These are phyloP conservation scores for Enteromius fasciolatus DNA, from an alignment of 2,797 vertebrate species.

Conservation along the genomic window DNA sequence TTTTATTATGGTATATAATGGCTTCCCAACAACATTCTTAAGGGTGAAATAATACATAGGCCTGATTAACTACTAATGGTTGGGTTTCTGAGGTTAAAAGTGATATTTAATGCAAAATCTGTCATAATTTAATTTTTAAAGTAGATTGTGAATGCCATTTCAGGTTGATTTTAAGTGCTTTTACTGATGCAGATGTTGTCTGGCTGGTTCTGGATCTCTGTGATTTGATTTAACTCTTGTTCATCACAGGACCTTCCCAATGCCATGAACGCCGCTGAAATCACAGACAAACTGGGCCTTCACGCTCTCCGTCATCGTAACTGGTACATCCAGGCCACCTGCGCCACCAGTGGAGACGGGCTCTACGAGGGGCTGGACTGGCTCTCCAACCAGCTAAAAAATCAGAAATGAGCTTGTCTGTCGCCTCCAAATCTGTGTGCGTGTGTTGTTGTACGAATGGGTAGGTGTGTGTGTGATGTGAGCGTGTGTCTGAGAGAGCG, in stretches of 20 bases:
- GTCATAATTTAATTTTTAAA: not conserved
- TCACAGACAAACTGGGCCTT: conserved; percentile 86
- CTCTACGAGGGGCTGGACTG: conserved; percentile 86
- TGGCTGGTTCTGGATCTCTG: not conserved
- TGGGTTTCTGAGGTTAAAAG: not conserved
- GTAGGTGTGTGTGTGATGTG: conserved; percentile 47
- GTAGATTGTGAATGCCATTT: not conserved
- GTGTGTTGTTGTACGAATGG: conserved; percentile 69
- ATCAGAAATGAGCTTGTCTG: conserved; percentile 85
- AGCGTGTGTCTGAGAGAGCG: conserved; percentile 27
- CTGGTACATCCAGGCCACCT: conserved; percentile 89
- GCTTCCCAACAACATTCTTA: not conserved
- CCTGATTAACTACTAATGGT: not conserved
- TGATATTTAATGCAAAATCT: not conserved
- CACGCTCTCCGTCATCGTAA: conserved; percentile 82
- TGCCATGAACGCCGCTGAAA: conserved; percentile 86
- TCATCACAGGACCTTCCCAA: conserved; percentile 82
- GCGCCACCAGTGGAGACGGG: conserved; percentile 85
- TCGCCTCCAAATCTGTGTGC: conserved; percentile 62
- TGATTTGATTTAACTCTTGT: not conserved
- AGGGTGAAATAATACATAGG: not conserved
- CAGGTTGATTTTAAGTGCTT: not conserved
- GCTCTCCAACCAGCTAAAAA: conserved; percentile 88
- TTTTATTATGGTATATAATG: not conserved
- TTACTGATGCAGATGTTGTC: too few relatives aligned